phyloP scores from a whole-genome alignment of 2,797 vertebrate genomes.

The Pseudochirops corinnae region DNA sequence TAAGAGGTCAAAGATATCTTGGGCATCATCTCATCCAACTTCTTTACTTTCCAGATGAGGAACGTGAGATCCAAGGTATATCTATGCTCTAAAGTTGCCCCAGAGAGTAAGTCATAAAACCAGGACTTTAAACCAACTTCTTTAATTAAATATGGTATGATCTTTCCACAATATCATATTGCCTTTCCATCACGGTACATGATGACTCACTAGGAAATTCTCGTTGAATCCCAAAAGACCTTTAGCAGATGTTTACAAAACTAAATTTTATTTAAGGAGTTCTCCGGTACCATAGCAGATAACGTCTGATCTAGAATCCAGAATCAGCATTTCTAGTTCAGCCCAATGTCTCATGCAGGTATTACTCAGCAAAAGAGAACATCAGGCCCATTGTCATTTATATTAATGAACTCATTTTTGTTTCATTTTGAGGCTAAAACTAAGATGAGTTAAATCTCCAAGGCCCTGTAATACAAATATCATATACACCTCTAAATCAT shows the following conservation, averaged over 20 bases:
- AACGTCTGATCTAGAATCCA: not conserved
- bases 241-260: conserved; percentile 54
- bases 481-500: conserved; percentile 84
- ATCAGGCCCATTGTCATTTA: conserved; percentile 66
- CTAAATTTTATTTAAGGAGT: conserved; percentile 47
- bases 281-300: not conserved
- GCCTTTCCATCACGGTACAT: not conserved
- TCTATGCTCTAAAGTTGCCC: not conserved
- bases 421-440: conserved; percentile 77
- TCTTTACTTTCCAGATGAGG: not conserved
- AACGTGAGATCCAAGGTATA: not conserved
- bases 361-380: conserved; percentile 75
- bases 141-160: not conserved
- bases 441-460: conserved; percentile 80
- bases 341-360: conserved; percentile 67
- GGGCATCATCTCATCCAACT: not conserved
- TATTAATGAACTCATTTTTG: conserved; percentile 74
- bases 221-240: conserved; percentile 31
- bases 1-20: not conserved
- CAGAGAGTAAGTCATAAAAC: not conserved
- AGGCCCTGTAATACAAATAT: conserved; percentile 80
- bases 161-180: not conserved
- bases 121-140: not conserved
- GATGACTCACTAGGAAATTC: conserved; percentile 29
- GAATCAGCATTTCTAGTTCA: conserved; percentile 41